Evolutionary conservation across 2,888 invertebrate genomes (phyloP).

Genomic region (Chesias legatella): DNA sequence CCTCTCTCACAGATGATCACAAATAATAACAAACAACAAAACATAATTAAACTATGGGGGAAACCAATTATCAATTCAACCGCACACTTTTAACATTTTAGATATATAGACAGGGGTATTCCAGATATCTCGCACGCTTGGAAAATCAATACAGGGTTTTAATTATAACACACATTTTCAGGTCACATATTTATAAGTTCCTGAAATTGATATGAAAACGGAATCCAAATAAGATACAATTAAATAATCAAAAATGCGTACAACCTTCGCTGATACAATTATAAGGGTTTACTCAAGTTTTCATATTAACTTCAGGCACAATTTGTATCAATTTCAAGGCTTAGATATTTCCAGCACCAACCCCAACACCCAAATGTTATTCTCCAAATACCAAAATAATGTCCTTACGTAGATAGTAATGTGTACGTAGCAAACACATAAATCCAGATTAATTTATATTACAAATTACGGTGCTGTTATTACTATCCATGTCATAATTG

Average conservation of each 20-base stretch:
- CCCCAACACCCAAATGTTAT: conserved; percentile 45
- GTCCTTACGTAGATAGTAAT: conserved; percentile 5
- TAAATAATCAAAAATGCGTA: background rate
- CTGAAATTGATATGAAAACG: conserved; percentile 49
- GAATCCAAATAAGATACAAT: background rate
- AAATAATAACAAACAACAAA: conserved; percentile 74
- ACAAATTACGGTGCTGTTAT: conserved; percentile 1
- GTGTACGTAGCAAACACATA: conserved; percentile 13
- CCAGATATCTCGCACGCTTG: conserved; percentile 60
- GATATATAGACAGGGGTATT: conserved; percentile 44
- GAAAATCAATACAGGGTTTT: conserved; percentile 49
- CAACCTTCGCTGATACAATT: too few species aligned
- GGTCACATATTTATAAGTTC: conserved; percentile 20
- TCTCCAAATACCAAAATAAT: conserved; percentile 21
- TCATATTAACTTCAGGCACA: conserved; percentile 46
- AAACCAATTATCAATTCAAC: conserved; percentile 54
- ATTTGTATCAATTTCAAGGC: conserved; percentile 16
- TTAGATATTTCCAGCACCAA: conserved; percentile 40
- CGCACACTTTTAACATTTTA: conserved; percentile 44
- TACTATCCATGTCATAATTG: conserved; percentile 7
- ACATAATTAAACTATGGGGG: conserved; percentile 69
- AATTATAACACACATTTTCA: conserved; percentile 39
- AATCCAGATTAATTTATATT: conserved; percentile 13
- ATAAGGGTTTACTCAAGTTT: conserved; percentile 27
- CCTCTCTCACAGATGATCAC: conserved; percentile 79